Evolutionary conservation across 23 tunicate species (phyloP), one percentile per base, ranked within the genome.

Genomic region (Aplidium turbinatum): DNA sequence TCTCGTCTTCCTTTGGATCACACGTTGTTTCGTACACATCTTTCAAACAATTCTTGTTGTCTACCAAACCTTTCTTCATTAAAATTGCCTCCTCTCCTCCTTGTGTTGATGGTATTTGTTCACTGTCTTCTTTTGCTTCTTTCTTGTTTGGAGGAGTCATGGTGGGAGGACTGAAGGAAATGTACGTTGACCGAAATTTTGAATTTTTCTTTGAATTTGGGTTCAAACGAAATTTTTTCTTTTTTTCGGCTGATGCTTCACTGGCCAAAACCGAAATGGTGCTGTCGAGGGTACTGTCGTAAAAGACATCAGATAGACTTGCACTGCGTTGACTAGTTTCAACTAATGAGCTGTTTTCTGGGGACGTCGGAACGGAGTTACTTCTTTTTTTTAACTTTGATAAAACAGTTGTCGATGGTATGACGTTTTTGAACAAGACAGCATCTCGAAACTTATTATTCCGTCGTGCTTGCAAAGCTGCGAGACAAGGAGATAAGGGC

Each of bases 291-390:
- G 87, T 61, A 20, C 58, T 71, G 68, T 81, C 87, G 58, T 81
- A 81, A 72, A 81, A 81, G 0, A 81, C 79, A 34, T 81, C 87
- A 9, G 87, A 81, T 19, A 81, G 42, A 72, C 87, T 81, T 0
- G 57, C 63, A 35, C 87, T 81, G 4, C 69, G 27, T 48, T 58
- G 70, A 32, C 47, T 31, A 38, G 73, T 71, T 1, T 31, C 38
- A 19, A 60, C 20, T 0, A 52, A 7, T 1, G 52, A 23, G 29
- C 33, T 24, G 20, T 45, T 48, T 1, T 56, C 7, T 33, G 87
- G 79, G 3, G 87, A 55, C 20, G 54, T 11, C 4, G 85, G 85
- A 0, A 39, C 48, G 27, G 77, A 50, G 31, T 16, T 56, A 9
- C 77, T 22, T 38, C 69, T 39, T 9, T 28, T 62, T 0, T 6